Conservation (phyloP, 2,888 invertebrate species). For the Phyllotreta striolata region DNA sequence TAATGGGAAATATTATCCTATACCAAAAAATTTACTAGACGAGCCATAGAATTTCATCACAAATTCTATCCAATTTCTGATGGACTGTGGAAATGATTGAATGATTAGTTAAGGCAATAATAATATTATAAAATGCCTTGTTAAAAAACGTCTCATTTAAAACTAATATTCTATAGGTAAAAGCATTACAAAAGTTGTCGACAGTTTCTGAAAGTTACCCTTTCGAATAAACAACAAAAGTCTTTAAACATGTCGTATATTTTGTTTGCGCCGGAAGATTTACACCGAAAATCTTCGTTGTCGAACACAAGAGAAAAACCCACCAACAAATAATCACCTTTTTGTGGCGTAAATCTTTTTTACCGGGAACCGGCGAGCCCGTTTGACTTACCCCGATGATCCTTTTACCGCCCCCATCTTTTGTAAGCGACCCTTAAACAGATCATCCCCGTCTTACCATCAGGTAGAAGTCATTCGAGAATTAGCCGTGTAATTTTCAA, state of each 20-base stretch:
- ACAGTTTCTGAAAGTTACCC: too few relatives aligned
- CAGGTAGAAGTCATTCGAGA: constrained; percentile 43
- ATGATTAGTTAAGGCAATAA: too few relatives aligned
- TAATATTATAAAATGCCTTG: too few relatives aligned
- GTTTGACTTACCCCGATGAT: constrained; percentile 32
- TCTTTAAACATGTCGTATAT: too few relatives aligned
- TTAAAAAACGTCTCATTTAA: too few relatives aligned
- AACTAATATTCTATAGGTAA: background rate
- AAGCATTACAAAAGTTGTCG: background rate
- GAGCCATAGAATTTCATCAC: too few relatives aligned
- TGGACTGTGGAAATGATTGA: too few relatives aligned
- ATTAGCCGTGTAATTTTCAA: constrained; percentile 41
- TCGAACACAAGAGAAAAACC: constrained; percentile 1
- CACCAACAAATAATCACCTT: constrained; percentile 14
- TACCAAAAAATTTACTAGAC: too few relatives aligned
- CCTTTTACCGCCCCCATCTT: constrained; percentile 34
- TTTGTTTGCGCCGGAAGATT: too few relatives aligned
- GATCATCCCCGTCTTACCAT: constrained; percentile 43
- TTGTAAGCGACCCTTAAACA: constrained; percentile 37
- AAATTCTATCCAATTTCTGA: too few relatives aligned
- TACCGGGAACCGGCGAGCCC: constrained; percentile 28
- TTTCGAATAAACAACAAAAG: too few relatives aligned
- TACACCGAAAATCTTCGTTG: too few relatives aligned
- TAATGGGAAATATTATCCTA: constrained; percentile 1
- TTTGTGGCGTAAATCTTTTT: constrained; percentile 23